These are phyloP conservation scores for Eupsittula cactorum DNA, from an alignment of 2,113 vertebrate genomes.

Conservation along the genomic window DNA sequence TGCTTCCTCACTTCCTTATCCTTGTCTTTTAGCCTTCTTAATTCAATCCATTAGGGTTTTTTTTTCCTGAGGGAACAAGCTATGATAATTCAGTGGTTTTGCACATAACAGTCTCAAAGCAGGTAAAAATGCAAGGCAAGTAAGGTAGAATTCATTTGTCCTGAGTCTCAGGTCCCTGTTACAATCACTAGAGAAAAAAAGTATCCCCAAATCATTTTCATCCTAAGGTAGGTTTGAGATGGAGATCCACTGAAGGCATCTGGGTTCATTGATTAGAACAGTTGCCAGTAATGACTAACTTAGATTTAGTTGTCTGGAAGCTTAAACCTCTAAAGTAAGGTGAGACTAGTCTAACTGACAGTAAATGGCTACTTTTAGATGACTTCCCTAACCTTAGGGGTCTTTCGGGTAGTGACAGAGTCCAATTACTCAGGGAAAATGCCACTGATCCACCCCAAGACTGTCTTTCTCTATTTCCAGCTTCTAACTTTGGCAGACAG, in stretches of 20 bases:
- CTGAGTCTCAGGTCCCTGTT: not conserved
- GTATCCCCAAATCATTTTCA: not conserved
- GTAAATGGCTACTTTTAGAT: not conserved
- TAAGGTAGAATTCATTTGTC: not conserved
- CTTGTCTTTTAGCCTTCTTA: not conserved
- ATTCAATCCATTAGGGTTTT: not conserved
- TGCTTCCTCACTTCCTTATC: not conserved
- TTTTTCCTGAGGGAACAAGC: not conserved
- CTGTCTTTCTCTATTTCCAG: not conserved
- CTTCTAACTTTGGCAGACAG: not conserved
- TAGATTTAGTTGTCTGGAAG: not conserved
- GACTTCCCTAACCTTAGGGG: rapidly evolving
- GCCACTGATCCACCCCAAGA: not conserved
- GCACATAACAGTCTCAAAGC: not conserved
- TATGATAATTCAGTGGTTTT: not conserved
- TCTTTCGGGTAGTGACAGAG: not conserved
- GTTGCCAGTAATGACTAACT: not conserved
- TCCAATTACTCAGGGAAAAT: not conserved
- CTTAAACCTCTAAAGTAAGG: not conserved
- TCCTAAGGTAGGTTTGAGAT: not conserved
- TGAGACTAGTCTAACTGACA: not conserved
- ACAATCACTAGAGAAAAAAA: not conserved
- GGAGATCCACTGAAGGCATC: not conserved
- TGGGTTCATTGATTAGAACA: not conserved
- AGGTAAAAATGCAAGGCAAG: not conserved